Evolutionary conservation across 2,113 vertebrate genomes (phyloP).

Genomic region (Laterallus jamaicensis): DNA sequence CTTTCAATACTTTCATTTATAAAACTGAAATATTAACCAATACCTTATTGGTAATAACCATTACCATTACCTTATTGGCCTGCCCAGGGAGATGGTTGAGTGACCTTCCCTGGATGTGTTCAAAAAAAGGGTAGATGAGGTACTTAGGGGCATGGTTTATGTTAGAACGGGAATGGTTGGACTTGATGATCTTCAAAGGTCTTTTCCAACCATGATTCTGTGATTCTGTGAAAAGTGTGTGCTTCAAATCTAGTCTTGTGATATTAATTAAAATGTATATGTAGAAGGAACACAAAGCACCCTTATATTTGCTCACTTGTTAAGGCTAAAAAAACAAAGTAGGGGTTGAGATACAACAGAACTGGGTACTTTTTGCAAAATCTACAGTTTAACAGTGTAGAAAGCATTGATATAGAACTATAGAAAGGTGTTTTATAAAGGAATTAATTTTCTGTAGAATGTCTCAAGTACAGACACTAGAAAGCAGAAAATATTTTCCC

Average conservation of each 20-base stretch:
- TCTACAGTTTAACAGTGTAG: background rate
- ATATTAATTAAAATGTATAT: background rate
- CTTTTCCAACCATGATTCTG: no score
- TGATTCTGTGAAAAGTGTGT: background rate
- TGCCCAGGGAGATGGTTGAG: no score
- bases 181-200: no score
- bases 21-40: background rate
- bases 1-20: background rate
- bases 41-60: background rate
- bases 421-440: background rate
- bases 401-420: background rate
- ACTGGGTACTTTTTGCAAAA: background rate
- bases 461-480: background rate
- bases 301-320: background rate
- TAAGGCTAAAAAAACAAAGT: background rate
- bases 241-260: background rate
- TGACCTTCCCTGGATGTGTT: no score
- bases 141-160: no score
- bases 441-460: background rate
- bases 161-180: no score
- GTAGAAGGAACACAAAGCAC: background rate
- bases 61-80: no score
- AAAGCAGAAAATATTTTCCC: background rate
- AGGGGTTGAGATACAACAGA: background rate
- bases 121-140: no score